Evolutionary conservation across 2,888 invertebrate species (phyloP).

Genomic region (Xylota segnis): DNA sequence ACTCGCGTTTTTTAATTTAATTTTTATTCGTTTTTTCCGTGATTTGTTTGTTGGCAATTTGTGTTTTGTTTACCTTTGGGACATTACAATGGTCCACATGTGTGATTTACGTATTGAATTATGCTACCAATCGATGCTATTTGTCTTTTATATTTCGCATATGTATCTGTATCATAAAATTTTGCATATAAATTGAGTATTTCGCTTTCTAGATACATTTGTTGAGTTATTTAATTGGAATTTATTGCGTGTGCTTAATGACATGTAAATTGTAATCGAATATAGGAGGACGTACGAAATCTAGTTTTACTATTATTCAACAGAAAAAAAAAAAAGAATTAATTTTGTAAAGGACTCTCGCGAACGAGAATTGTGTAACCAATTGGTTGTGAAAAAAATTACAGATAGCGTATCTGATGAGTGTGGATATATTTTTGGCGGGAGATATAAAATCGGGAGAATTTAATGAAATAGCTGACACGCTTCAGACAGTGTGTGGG

Average conservation of each 20-base stretch:
- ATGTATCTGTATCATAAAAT: conserved; percentile 9
- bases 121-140: conserved; percentile 22
- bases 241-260: conserved; percentile 61
- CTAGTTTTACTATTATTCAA: conserved; percentile 30
- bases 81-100: conserved; percentile 42
- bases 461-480: conserved; percentile 8
- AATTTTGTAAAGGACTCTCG: conserved; percentile 38
- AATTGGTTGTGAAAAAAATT: conserved; percentile 9
- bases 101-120: conserved; percentile 49
- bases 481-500: neutral
- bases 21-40: conserved; percentile 26
- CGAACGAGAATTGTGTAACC: neutral
- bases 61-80: conserved; percentile 52
- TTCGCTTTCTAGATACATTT: neutral
- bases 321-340: conserved; percentile 39
- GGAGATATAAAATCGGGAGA: neutral
- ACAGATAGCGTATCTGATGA: neutral
- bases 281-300: conserved; percentile 5
- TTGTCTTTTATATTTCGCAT: conserved; percentile 6
- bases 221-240: conserved; percentile 33
- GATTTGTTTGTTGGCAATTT: conserved; percentile 55
- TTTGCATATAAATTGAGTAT: conserved; percentile 51
- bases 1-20: conserved; percentile 26
- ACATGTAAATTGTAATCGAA: conserved; percentile 65
- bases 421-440: too few relatives aligned